Evolutionary conservation across 2,797 vertebrate species (phyloP), one percentile per base, ranked within the genome.

Genomic region (Anguilla pacifica): DNA sequence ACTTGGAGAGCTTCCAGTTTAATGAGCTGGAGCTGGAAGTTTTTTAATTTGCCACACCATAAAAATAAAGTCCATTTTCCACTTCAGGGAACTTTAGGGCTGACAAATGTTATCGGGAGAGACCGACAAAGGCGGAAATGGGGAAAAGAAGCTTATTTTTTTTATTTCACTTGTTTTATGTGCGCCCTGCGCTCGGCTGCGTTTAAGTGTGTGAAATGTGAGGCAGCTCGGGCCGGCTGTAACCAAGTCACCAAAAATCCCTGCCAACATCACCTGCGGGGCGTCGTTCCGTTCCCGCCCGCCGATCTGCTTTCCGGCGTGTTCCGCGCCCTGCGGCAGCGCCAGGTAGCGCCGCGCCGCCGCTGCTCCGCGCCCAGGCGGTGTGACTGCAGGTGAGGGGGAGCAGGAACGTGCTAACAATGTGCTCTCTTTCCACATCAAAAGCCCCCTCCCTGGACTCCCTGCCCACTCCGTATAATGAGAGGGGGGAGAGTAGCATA

Each of bases 1-100:
- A 81, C 89, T 91, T 94, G 94, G 93, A 93, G 70, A 53, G 67
- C 88, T 55, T 93, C 91, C 92, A 94, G 92, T 87, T 93, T 92
- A 93, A 93, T 92, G 91, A 89, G 89, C 90, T 93, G 89, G 89
- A 89, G 90, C 91, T 90, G 77, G 90, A 91, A 92, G 92, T 92
- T 93, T 94, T 94, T 95, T 94, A 92, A 94, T 94, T 94, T 93
- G 92, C 92, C 93, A 94, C 91, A 91, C 92, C 93, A 91, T 93
- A 93, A 94, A 94, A 94, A 93, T 93, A 94, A 95, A 94, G 92
- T 93, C 91, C 90, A 94, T 95, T 95, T 95, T 94, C 92, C 93
- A 94, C 93, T 91, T 93, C 91, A 93, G 89, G 88, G 92, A 92
- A 74, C 88, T 91, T 91, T 89, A 93, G 88, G 87, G 89, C 89